Percentiles rank a stretch among this genome's conserved stretches.
Conservation (phyloP, 2,797 vertebrate species). For the Novumbra hubbsi region DNA sequence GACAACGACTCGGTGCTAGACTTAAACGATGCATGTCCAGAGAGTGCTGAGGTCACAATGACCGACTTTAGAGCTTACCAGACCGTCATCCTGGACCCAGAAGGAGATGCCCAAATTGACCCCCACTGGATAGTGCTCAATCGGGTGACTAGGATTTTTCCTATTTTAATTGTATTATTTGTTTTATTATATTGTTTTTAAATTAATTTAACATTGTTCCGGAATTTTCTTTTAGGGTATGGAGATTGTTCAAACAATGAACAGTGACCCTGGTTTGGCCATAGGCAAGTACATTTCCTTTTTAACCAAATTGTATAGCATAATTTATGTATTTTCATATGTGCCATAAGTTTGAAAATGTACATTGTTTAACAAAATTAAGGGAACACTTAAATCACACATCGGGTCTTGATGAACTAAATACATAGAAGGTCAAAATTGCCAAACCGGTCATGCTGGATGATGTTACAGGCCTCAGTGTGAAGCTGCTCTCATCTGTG, state of each 20-base stretch:
- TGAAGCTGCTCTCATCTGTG: no score
- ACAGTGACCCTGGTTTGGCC: constrained; percentile 85
- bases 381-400: no score
- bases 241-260: constrained; percentile 92
- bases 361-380: no score
- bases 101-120: constrained; percentile 86
- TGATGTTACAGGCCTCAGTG: no score
- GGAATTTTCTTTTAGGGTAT: constrained; percentile 72
- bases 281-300: constrained; percentile 67
- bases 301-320: background rate
- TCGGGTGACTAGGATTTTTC: constrained; percentile 69
- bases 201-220: background rate
- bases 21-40: constrained; percentile 79
- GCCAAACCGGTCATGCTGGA: no score
- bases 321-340: background rate
- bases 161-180: no score
- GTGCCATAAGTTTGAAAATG: no score
- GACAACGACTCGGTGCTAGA: constrained; percentile 83
- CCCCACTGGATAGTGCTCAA: constrained; percentile 90
- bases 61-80: constrained; percentile 87
- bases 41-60: constrained; percentile 84
- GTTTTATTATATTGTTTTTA: no score
- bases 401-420: no score
- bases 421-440: no score
- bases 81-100: constrained; percentile 84